A percentile compares a stretch with the other conserved stretches of the same genome.
phyloP scores from a whole-genome alignment of 2,113 vertebrate species.

The Dicrurus megarhynchus region DNA sequence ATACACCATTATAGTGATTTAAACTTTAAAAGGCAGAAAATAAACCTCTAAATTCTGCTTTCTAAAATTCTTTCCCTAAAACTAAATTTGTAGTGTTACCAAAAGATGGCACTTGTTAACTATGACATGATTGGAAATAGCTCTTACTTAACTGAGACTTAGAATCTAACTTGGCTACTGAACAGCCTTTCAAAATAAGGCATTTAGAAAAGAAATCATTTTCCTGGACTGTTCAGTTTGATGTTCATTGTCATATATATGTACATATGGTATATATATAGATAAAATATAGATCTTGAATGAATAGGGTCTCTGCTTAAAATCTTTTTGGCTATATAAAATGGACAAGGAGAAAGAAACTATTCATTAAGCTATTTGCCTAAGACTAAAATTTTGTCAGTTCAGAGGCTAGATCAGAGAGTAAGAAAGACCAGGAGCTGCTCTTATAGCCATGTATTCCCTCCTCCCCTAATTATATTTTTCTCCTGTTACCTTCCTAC shows the following conservation, averaged over 20 bases:
- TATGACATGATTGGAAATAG: neutral
- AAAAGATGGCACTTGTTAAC: neutral
- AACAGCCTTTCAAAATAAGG: neutral
- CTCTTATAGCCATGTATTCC: neutral
- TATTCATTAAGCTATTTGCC: neutral
- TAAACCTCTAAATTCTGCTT: neutral
- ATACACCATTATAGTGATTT: neutral
- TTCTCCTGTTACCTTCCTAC: neutral
- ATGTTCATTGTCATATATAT: neutral
- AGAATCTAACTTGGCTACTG: neutral
- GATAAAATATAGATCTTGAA: neutral
- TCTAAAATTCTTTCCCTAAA: neutral
- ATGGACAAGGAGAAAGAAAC: neutral
- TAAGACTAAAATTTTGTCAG: neutral
- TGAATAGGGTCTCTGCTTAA: neutral
- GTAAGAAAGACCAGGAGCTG: neutral
- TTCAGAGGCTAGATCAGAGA: neutral
- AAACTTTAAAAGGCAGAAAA: neutral
- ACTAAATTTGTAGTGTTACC: neutral
- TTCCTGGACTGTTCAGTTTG: neutral
- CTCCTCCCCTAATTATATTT: neutral
- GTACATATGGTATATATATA: neutral
- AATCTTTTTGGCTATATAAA: neutral
- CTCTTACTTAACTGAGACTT: neutral
- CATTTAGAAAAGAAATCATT: neutral